Evolutionary conservation across 1,140 invertebrate species (phyloP).

Genomic region (Heterodera carotae): DNA sequence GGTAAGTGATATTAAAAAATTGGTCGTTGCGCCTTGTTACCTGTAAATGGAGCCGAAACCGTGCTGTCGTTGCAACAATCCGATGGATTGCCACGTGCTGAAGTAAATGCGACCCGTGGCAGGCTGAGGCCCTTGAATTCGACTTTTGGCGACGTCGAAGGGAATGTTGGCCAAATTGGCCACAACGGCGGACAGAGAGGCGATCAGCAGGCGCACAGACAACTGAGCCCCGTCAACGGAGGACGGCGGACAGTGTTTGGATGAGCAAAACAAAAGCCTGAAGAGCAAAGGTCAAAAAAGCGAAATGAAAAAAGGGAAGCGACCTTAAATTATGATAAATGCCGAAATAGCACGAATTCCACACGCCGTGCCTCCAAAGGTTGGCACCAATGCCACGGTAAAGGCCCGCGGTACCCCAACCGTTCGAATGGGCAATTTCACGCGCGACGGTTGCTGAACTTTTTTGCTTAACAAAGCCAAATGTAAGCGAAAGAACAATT

Average conservation of each 20-base stretch:
- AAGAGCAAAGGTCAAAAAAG: not conserved
- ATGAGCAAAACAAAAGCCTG: not conserved
- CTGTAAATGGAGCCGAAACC: slow-evolving; percentile 85
- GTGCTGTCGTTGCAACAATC: slow-evolving; percentile 81
- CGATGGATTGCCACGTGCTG: slow-evolving; percentile 76
- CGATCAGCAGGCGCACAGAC: slow-evolving; percentile 74
- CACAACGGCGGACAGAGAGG: slow-evolving; percentile 80
- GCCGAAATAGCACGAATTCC: slow-evolving; percentile 82
- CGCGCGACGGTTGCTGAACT: slow-evolving; percentile 79
- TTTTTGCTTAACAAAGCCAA: slow-evolving; percentile 68
- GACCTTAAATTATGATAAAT: slow-evolving; percentile 86
- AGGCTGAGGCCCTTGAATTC: slow-evolving; percentile 78
- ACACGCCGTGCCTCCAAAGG: slow-evolving; percentile 81
- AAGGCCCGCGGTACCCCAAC: slow-evolving; percentile 77
- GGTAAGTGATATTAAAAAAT: too few species aligned
- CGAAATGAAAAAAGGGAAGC: slow-evolving; percentile 53
- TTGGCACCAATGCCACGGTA: slow-evolving; percentile 85
- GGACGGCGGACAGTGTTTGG: not conserved
- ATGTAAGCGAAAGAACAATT: not conserved
- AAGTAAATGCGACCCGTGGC: slow-evolving; percentile 71
- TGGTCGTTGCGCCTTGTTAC: slow-evolving; percentile 69
- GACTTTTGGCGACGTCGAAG: slow-evolving; percentile 90
- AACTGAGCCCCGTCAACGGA: not conserved
- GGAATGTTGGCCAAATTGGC: slow-evolving; percentile 86
- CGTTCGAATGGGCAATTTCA: slow-evolving; percentile 75